Conservation (phyloP, 2,797 vertebrate species). For the Simalia tracyae region DNA sequence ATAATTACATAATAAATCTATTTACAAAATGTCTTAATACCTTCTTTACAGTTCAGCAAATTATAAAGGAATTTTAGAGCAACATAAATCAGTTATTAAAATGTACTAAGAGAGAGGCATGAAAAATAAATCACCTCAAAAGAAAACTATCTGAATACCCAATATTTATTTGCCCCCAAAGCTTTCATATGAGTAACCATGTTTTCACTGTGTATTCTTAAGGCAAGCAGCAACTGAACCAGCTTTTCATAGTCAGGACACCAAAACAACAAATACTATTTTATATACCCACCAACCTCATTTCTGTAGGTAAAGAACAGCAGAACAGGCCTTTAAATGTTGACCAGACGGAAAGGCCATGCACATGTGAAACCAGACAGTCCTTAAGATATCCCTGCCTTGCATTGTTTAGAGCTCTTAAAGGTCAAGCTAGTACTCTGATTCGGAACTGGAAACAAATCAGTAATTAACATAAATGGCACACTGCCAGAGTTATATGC, state of each 20-base stretch:
- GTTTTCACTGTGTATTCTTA: neutral
- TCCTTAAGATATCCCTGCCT: neutral
- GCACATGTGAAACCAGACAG: neutral
- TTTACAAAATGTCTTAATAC: neutral
- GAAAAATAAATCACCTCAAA: neutral
- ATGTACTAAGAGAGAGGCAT: neutral
- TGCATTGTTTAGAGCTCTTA: neutral
- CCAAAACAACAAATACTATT: neutral
- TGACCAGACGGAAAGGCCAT: neutral
- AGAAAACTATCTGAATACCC: neutral
- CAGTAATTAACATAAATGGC: neutral
- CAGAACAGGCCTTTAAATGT: neutral
- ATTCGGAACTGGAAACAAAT: neutral
- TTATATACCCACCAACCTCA: neutral
- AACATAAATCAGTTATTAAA: neutral
- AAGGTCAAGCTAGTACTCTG: neutral
- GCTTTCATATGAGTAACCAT: neutral
- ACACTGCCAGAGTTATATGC: neutral
- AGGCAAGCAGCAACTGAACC: neutral
- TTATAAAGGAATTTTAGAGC: neutral
- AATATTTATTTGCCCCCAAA: neutral
- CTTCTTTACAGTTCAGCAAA: neutral
- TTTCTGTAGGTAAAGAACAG: neutral
- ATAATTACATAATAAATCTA: neutral
- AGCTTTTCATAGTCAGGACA: neutral